phyloP scores from a whole-genome alignment of 2,797 vertebrate genomes.

The Sebastes iracundus region DNA sequence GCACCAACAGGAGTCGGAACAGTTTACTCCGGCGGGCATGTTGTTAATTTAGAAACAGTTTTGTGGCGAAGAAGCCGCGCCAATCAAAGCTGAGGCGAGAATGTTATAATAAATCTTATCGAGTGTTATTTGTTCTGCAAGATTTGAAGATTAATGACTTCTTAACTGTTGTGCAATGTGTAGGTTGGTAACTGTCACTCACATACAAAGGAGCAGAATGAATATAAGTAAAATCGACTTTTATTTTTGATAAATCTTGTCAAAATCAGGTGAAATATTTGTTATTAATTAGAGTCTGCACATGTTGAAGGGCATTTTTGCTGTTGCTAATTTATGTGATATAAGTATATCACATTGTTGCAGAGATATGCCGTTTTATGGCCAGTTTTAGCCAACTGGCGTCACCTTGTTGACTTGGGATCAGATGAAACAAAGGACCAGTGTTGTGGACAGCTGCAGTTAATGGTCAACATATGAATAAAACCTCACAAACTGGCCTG shows the following conservation, averaged over 20 bases:
- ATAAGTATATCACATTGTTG: not conserved
- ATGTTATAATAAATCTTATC: not conserved
- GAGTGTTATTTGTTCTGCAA: not conserved
- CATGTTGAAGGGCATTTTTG: not conserved
- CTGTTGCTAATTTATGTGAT: not conserved
- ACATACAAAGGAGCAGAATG: not conserved
- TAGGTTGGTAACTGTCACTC: not conserved
- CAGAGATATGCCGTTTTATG: not conserved
- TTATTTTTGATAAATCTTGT: not conserved
- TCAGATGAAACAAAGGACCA: not conserved
- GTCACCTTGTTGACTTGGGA: not conserved
- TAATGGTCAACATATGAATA: not conserved
- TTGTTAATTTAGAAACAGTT: conserved; percentile 38
- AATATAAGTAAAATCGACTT: not conserved
- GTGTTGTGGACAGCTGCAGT: not conserved
- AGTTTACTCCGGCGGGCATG: conserved; percentile 14
- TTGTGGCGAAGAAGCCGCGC: not conserved
- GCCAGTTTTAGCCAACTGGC: not conserved
- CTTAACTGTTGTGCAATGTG: not conserved
- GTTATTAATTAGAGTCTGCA: not conserved
- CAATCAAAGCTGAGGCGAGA: not conserved
- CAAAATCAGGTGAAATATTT: not conserved
- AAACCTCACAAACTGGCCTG: not conserved
- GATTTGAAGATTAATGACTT: not conserved
- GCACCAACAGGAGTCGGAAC: conserved; percentile 39